phyloP scores from a whole-genome alignment of 2,113 vertebrate species.

The Thalassarche chlororhynchos region DNA sequence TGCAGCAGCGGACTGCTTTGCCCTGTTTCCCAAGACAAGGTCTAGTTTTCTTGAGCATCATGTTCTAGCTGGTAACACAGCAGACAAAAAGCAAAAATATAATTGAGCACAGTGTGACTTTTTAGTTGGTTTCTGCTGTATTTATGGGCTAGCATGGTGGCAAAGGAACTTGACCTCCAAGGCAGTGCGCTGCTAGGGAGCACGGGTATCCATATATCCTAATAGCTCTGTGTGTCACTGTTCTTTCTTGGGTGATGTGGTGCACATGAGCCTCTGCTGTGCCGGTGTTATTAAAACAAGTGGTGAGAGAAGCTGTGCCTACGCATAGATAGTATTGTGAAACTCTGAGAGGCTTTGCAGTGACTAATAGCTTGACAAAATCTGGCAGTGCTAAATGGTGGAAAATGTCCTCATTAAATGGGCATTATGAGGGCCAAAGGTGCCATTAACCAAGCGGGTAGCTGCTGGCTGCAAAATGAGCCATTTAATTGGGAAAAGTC shows the following conservation, averaged over 20 bases:
- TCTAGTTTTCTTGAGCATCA: accelerated
- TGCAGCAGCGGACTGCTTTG: neutral
- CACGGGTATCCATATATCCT: accelerated
- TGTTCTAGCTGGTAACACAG: neutral
- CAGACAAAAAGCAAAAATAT: neutral
- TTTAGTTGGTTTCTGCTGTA: neutral
- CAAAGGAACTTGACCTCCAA: neutral
- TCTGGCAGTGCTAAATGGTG: neutral
- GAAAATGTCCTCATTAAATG: constrained; percentile 22
- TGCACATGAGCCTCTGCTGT: neutral
- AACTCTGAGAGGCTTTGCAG: neutral
- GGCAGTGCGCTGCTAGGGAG: neutral
- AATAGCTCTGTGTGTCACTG: neutral
- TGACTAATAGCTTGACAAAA: neutral
- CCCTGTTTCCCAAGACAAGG: neutral
- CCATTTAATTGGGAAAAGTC: constrained; percentile 30
- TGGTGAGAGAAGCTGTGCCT: neutral
- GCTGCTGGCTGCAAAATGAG: constrained; percentile 31
- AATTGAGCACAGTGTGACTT: too few relatives aligned
- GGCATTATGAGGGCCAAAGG: constrained; percentile 29
- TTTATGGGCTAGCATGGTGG: neutral
- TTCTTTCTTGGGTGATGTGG: neutral
- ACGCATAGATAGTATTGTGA: accelerated
- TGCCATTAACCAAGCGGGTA: neutral
- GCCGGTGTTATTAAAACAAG: neutral